Percentiles rank a stretch among this genome's conserved stretches.
Conservation (phyloP, 2,888 invertebrate genomes). For the Ophioninae sp. region DNA sequence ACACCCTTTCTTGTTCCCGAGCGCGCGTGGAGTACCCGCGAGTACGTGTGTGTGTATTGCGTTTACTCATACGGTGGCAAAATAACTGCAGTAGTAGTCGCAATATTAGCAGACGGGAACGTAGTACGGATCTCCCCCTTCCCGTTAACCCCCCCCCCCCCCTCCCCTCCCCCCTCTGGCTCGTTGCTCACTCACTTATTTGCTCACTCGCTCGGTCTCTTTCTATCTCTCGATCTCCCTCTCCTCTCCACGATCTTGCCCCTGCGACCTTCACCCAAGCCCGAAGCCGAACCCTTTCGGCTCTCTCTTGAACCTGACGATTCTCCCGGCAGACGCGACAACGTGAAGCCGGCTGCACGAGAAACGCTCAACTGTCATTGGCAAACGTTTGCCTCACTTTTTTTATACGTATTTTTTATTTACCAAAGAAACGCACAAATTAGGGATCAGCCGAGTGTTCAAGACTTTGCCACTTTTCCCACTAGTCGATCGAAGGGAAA, state of each 20-base stretch:
- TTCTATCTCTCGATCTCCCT: constrained; percentile 34
- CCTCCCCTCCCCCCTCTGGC: not conserved
- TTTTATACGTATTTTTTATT: not conserved
- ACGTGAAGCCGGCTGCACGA: constrained; percentile 46
- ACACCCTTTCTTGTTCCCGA: constrained; percentile 62
- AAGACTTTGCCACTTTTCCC: constrained; percentile 4
- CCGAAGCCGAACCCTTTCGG: constrained; percentile 60
- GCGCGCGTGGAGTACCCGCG: constrained; percentile 3
- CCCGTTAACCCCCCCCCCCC: not conserved
- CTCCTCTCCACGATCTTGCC: constrained; percentile 24
- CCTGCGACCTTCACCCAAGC: constrained; percentile 60
- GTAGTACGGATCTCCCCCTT: constrained; percentile 17
- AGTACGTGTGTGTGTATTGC: constrained; percentile 12
- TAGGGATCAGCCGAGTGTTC: not conserved
- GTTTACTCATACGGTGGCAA: not conserved
- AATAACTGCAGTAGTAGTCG: constrained; percentile 37
- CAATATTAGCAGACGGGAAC: constrained; percentile 15
- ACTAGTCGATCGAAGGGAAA: not conserved
- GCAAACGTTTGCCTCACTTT: not conserved
- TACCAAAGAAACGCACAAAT: constrained; percentile 26
- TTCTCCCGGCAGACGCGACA: constrained; percentile 44
- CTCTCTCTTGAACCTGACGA: constrained; percentile 46
- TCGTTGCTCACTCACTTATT: not conserved
- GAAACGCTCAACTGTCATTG: constrained; percentile 18
- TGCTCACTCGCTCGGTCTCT: not conserved